A percentile compares a stretch with the other conserved stretches of the same genome.
These are phyloP conservation scores for Semicossyphus pulcher DNA, from an alignment of 2,113 vertebrate genomes.

Conservation along the genomic window DNA sequence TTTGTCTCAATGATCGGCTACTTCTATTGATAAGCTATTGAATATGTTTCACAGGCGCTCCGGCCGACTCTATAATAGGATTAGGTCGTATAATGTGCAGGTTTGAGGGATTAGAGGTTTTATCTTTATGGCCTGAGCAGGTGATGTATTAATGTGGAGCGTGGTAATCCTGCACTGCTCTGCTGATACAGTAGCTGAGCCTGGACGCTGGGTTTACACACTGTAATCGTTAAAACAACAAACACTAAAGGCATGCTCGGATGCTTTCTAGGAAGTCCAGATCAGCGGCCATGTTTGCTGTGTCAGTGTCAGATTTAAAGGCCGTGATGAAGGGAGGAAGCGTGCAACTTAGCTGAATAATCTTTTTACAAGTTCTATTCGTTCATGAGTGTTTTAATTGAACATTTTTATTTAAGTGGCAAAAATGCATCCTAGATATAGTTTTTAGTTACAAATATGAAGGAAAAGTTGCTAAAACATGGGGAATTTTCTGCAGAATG, in stretches of 20 bases:
- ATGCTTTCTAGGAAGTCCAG: not conserved
- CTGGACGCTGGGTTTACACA: not conserved
- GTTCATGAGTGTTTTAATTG: too few relatives aligned
- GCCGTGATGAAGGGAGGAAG: too few relatives aligned
- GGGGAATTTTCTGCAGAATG: not conserved
- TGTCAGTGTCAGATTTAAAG: not conserved
- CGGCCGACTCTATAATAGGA: slow-evolving; percentile 23
- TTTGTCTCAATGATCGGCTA: not conserved
- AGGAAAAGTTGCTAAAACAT: not conserved
- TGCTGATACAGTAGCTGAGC: slow-evolving; percentile 33
- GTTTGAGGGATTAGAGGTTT: slow-evolving; percentile 34
- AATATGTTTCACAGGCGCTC: not conserved
- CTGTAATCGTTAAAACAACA: not conserved
- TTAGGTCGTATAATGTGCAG: slow-evolving; percentile 31
- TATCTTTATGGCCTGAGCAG: slow-evolving; percentile 36
- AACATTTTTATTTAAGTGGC: too few relatives aligned
- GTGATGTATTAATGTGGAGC: slow-evolving; percentile 21
- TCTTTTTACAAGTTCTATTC: too few relatives aligned
- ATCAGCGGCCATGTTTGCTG: not conserved
- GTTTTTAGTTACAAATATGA: too few relatives aligned
- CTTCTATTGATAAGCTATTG: not conserved
- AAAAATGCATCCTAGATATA: too few relatives aligned
- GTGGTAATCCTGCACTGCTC: slow-evolving; percentile 40
- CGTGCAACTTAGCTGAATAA: too few relatives aligned
- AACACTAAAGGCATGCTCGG: not conserved